phyloP scores from a whole-genome alignment of 2,888 invertebrate species.

The Mimachlamys varia region DNA sequence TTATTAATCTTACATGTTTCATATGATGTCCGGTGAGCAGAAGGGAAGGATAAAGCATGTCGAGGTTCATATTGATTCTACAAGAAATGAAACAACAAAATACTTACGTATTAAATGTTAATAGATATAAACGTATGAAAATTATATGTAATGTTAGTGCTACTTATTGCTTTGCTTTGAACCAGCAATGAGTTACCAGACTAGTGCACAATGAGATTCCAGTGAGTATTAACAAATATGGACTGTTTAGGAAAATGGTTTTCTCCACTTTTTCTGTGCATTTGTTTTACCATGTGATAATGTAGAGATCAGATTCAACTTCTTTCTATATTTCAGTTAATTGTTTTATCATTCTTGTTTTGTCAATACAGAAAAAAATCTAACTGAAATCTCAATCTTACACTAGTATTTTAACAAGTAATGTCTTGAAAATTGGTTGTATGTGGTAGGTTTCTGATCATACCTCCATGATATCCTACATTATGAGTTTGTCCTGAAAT shows the following conservation, averaged over 20 bases:
- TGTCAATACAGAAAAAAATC: not conserved
- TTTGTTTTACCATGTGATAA: not conserved
- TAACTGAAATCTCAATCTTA: not conserved
- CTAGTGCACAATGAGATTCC: not conserved
- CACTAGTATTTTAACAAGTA: not conserved
- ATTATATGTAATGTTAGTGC: not conserved
- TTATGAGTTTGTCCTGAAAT: no score
- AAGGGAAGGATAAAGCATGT: not conserved
- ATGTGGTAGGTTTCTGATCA: no score
- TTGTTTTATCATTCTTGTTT: not conserved
- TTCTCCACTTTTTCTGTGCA: not conserved
- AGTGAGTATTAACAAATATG: slow-evolving; percentile 24
- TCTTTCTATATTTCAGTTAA: not conserved
- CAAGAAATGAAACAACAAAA: not conserved
- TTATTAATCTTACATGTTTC: not conserved
- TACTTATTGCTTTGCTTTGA: not conserved
- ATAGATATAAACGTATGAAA: not conserved
- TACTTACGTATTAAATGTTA: not conserved
- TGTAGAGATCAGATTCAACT: not conserved
- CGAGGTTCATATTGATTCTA: not conserved
- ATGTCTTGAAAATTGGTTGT: not conserved
- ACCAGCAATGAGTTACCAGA: not conserved
- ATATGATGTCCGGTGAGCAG: not conserved
- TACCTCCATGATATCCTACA: no score
- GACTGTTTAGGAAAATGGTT: not conserved